Evolutionary conservation across 2,888 invertebrate species (phyloP), one percentile per base, ranked within the genome.

Genomic region (Acleris holmiana): DNA sequence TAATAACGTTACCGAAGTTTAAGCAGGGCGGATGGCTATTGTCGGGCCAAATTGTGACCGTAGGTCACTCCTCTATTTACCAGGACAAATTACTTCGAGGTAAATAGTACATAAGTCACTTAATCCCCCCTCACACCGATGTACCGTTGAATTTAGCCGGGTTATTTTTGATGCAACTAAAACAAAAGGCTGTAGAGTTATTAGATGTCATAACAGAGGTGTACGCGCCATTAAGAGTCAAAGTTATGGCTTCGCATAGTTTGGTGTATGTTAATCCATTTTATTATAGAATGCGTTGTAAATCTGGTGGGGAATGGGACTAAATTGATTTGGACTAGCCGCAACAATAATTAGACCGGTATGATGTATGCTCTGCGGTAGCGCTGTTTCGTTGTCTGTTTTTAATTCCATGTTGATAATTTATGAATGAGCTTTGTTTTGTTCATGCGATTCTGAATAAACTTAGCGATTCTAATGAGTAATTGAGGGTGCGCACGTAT

Each of bases 1-100:
- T 90, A 91, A 90, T 88, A 83, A 81, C 80, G 89, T 91, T 90
- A 90, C 82, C 80, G 77, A 84, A 89, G 88, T 88, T 88, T 83
- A 85, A 83, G 82, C 83, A 84, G 84, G 84, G 83, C 86, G 83
- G 84, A 77, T 82, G 83, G 86, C 86, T 84, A 84, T 84, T 78
- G 80, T 77, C 75, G 76, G 78, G 76, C 82, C 84, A 88, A 86
- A 87, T 86, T 88, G 85, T 85, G 83, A 86, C 84, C 86, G 83
- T 86, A 84, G 82, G 86, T 88, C 85, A 76, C 73, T 78, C 79
- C 81, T 80, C 81, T 88, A 84, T 88, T 86, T 86, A 76, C 82
- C 73, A 79, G 79, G 71, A 80, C 77, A 86, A 88, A 89, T 87
- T 83, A 85, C 86, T 79, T 73, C 78, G 76, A 83, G 76, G 83